phyloP scores from a whole-genome alignment of 2,113 vertebrate genomes.

The Forbesichthys agassizii region DNA sequence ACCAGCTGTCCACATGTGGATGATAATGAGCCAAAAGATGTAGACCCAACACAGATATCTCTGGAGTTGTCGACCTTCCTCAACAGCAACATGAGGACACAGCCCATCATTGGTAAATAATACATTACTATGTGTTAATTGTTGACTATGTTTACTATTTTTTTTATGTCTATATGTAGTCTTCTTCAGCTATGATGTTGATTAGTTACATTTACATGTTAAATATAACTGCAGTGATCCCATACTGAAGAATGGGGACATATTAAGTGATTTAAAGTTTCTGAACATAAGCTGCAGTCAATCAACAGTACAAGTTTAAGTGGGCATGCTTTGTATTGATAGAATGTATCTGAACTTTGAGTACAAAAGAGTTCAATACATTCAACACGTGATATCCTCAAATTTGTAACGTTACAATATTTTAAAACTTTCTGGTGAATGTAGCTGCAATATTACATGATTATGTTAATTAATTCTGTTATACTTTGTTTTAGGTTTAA shows the following conservation, averaged over 20 bases:
- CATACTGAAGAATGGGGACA: no score
- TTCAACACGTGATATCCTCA: not conserved
- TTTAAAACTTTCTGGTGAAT: not conserved
- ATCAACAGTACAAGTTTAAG: not conserved
- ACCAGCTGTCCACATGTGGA: not conserved
- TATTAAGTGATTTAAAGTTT: not conserved
- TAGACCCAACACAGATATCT: not conserved
- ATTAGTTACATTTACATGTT: no score
- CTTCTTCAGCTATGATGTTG: not conserved
- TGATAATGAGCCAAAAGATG: not conserved
- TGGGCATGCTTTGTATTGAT: not conserved
- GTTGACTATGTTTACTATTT: not conserved
- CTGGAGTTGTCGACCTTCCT: not conserved
- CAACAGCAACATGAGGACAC: not conserved
- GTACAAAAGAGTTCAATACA: not conserved
- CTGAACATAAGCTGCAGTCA: not conserved
- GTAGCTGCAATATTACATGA: not conserved
- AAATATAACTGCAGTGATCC: no score
- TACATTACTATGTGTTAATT: not conserved
- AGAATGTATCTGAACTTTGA: not conserved
- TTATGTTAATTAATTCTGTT: no score
- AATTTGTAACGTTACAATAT: not conserved
- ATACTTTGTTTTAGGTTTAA: not conserved
- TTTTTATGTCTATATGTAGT: not conserved
- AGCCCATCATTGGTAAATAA: conserved; percentile 7